phyloP scores from a whole-genome alignment of 2,888 invertebrate species.

The Melitaea athalia region DNA sequence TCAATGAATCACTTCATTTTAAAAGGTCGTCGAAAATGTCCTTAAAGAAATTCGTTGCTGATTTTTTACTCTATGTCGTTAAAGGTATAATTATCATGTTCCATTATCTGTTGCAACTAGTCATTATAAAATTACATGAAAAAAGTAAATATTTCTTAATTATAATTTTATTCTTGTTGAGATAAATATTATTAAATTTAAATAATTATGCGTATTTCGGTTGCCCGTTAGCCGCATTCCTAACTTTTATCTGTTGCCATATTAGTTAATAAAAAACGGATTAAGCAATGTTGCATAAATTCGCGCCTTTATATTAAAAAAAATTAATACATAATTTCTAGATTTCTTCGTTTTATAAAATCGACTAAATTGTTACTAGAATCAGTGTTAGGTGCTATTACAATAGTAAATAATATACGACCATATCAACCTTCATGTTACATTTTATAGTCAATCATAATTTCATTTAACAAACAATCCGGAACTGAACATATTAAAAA shows the following conservation, averaged over 20 bases:
- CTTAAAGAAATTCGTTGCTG: not conserved
- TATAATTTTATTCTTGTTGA: not conserved
- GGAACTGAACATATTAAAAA: not conserved
- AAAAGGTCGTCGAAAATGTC: not conserved
- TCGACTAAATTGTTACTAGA: not conserved
- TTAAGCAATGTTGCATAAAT: not conserved
- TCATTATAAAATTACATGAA: not conserved
- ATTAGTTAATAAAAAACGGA: not conserved
- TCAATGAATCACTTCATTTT: not conserved
- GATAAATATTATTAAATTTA: not conserved
- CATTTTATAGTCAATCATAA: not conserved
- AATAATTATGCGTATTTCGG: not conserved
- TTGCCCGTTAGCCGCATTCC: not conserved
- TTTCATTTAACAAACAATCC: conserved; percentile 1
- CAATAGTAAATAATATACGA: not conserved
- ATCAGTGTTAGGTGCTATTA: too few relatives aligned
- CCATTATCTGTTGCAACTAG: not conserved
- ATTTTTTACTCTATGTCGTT: not conserved
- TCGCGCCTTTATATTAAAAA: not conserved
- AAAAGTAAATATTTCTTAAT: not conserved
- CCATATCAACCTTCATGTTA: not conserved
- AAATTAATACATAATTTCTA: not conserved
- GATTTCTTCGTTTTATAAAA: not conserved
- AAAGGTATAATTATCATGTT: conserved; percentile 2
- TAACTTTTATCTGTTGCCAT: not conserved